Base-by-base conservation (phyloP, 2,113 vertebrate species). In the Lamprotornis superbus region DNA sequence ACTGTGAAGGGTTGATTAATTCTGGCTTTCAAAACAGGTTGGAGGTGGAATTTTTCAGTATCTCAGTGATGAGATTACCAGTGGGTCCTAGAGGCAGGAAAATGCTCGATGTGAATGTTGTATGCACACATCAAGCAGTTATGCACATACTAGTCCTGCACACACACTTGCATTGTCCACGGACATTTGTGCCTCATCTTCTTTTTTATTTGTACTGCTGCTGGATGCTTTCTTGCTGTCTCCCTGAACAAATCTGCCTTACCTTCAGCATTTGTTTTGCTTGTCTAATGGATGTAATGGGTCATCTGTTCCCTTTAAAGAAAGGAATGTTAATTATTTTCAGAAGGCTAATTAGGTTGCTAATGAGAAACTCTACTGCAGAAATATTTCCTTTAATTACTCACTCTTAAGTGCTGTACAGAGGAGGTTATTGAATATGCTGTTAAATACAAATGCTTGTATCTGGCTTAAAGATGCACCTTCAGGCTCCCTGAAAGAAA, bases 291-390 rank as follows among this genome's bases (percentile, higher is more conserved):
- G 86, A 87, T 94, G 85, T 96, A 96, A 97, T 95, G 93, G 95
- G 70, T 94, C 95, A 87, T 97, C 85, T 96, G 90, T 95, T 97
- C 93, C 89, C 74, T 97, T 97, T 97, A 91, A 96, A 94, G 96
- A 96, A 97, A 97, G 92, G 87, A 96, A 97, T 95, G 94, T 97
- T 98, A 97, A 98, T 98, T 98, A 97, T 98, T 98, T 98, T 97
- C 96, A 97, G 94, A 95, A 96, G 86, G 95, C 95, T 97, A 97
- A 98, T 98, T 98, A 97, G 55, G 42, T 95, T 96, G 94, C 89
- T 98, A 97, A 97, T 97, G 96, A 97, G 96, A 97, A 95, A 87
- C 89, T 91, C 82, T 81, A 84, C 87, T 94, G 86, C 87, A 95
- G 92, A 97, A 97, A 90, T 91, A 93, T 92, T 94, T 92, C 83